Base-by-base conservation (phyloP, 2,888 invertebrate species). In the Pammene fasciana region DNA sequence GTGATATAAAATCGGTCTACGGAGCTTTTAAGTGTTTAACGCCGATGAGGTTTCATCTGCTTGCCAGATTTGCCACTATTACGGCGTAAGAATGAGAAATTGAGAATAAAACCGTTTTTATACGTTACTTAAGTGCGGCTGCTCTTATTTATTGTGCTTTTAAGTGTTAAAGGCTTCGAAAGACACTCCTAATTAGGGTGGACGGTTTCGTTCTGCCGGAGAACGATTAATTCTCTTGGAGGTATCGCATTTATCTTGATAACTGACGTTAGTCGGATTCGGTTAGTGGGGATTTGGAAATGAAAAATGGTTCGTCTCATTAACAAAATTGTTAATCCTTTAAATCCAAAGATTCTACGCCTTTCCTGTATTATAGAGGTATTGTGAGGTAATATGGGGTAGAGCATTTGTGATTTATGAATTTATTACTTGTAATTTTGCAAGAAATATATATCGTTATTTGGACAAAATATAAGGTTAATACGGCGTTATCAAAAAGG, bases 181-280 rank as follows among this genome's bases (percentile, higher is more conserved):
- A 41, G 62, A 26, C 50, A 38, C 62, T 41, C 18, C 41, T 62
- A 62, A 62, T 62, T 62, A 41, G 62, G 50, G 50, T 50, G 41
- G 38, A 41, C 10, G 50, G 62, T 62, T 52, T 26, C 50, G 38
- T 61, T 18, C 61, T 52, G 62, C 14, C 52, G n/a, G 41, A 2
- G 18, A 18, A 62, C 62, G 41, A 62, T 62, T 52, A 62, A 62
- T 62, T 50, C 38, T n/a, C 18, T 52, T 14, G 62, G 52, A 52
- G 38, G 50, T 62, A 62, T 62, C 62, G 50, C 52, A 62, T 62
- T 62, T 62, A 52, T 62, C 62, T 62, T 62, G 50, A 52, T 62
- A 52, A 62, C 26, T 41, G 41, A 41, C 57, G 57, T 59, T 50
- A 62, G 50, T 41, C 62, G 50, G 48, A 5, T 41, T 61, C 18